Evolutionary conservation across 1,140 invertebrate species (phyloP), one percentile per base, ranked within the genome.

Genomic region (Rhopalosiphum padi): DNA sequence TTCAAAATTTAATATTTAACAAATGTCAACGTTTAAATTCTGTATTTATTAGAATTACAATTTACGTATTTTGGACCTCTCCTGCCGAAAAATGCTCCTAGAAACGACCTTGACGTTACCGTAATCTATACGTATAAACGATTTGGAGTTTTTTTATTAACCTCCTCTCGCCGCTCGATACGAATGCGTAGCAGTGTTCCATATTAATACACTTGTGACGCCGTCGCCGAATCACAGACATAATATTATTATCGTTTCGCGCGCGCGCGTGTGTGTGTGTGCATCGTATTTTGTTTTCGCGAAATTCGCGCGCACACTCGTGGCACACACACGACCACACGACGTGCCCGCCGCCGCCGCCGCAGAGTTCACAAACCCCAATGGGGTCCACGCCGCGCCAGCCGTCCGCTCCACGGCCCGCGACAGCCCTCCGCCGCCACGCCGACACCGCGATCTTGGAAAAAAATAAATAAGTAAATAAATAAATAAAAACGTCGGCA

Each of bases 281-380:
- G 37, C 60, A 6, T 77, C 60, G 60, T n/a, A 77, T 77, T 86
- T 86, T 86, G 85, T 46, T 88, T 88, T 48, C 30, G 43, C 46
- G 46, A 77, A 77, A n/a, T n/a, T 77, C 30, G 86, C 41, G 37
- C 41, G 83, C 83, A 43, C 83, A 11, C 41, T 23, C 83, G 22
- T 41, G 25, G 30, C 48, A 5, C 87, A 25, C 87, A 37, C 87
- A 46, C 83, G 48, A 8, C 6, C 48, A 3, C 48, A 51, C 88
- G 85, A 51, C 88, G 41, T 86, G 25, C 68, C 68, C 90, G 43
- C 43, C 60, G 68, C 55, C 55, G 60, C 91, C 43, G 43, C 43
- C 77, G 9, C 77, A 91, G 90, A 92, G 91, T 92, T 92, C 91
- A 92, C 91, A 83, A 92, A 92, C 91, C 91, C 77, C 90, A 18